These are phyloP conservation scores for Rousettus leschenaultii DNA, from an alignment of 2,113 vertebrate genomes.

Conservation along the genomic window DNA sequence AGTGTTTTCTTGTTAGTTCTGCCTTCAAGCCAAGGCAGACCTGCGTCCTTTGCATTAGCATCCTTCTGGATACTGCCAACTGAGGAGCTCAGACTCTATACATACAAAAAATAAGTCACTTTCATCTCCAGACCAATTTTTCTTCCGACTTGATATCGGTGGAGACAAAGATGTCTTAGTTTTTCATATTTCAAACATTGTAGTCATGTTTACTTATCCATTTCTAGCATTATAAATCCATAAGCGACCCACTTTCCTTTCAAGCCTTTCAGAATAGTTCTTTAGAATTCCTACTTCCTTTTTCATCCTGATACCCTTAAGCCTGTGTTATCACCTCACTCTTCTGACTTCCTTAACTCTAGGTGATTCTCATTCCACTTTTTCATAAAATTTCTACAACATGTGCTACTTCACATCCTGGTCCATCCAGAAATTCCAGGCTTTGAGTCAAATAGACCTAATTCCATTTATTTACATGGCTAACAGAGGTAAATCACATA, in stretches of 20 bases:
- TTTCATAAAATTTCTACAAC: not conserved
- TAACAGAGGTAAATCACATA: not conserved
- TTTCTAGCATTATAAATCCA: not conserved
- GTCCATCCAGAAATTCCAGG: not conserved
- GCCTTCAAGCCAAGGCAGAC: not conserved
- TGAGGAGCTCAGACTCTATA: rapidly evolving
- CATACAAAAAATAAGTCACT: not conserved
- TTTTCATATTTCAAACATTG: not conserved
- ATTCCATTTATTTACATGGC: not conserved
- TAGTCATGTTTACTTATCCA: not conserved
- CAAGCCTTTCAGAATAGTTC: not conserved
- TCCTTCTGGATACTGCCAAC: not conserved
- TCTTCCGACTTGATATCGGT: not conserved
- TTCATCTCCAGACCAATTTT: not conserved
- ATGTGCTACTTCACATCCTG: not conserved
- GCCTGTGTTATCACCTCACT: not conserved
- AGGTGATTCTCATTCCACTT: not conserved
- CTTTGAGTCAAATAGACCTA: not conserved
- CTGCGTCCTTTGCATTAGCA: rapidly evolving
- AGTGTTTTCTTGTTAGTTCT: not conserved
- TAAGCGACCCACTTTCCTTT: not conserved
- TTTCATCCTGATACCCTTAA: not conserved
- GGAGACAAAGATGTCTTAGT: not conserved
- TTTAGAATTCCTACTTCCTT: not conserved
- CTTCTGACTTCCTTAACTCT: not conserved